Evolutionary conservation across 2,113 vertebrate genomes (phyloP).

Genomic region (Procapra przewalskii): DNA sequence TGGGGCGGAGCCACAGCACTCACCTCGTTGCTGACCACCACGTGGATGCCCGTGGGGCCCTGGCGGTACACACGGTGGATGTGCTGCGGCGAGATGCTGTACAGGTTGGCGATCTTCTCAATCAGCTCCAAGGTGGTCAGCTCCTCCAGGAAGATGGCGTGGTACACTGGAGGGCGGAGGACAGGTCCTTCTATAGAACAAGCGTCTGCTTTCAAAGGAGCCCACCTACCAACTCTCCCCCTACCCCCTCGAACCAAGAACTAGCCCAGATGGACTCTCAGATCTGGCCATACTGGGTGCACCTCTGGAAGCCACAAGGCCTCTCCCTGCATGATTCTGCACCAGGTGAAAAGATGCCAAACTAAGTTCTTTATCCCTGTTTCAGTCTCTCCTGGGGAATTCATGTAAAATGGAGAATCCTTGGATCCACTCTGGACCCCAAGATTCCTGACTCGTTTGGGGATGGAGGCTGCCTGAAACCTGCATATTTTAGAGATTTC

Average conservation of each 20-base stretch:
- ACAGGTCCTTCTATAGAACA: neutral
- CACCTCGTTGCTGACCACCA: slow-evolving; percentile 94
- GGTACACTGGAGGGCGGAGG: slow-evolving; percentile 85
- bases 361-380: rapidly evolving
- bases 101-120: slow-evolving; percentile 92
- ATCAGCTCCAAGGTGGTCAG: slow-evolving; percentile 89
- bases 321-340: rapidly evolving
- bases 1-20: neutral
- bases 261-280: rapidly evolving
- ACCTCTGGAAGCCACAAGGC: neutral
- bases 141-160: slow-evolving; percentile 93
- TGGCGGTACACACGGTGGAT: slow-evolving; percentile 92
- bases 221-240: rapidly evolving
- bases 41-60: slow-evolving; percentile 90
- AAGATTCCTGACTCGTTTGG: neutral
- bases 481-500: neutral
- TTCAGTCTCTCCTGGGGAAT: neutral
- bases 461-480: neutral
- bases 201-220: rapidly evolving
- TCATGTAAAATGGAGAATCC: neutral
- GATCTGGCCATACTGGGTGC: neutral
- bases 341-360: neutral
- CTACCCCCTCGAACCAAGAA: neutral
- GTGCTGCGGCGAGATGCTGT: slow-evolving; percentile 89
- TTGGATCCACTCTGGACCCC: neutral